phyloP scores from a whole-genome alignment of 2,797 vertebrate genomes.

The Epinephelus coioides region DNA sequence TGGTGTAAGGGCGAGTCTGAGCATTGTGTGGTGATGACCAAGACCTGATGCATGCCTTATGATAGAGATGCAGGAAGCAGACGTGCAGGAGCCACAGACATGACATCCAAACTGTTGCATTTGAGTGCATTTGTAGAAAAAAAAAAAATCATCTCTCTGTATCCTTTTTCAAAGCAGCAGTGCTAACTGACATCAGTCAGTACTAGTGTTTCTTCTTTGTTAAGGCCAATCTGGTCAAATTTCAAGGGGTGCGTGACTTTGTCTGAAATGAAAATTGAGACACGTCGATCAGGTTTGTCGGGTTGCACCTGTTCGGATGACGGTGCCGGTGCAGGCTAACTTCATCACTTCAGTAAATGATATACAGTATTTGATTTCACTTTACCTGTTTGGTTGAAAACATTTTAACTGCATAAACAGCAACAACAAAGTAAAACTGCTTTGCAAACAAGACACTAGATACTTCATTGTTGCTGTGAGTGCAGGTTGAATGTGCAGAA shows the following conservation, averaged over 20 bases:
- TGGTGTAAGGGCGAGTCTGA: constrained; percentile 46
- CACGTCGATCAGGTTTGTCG: constrained; percentile 15
- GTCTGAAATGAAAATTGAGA: constrained; percentile 41
- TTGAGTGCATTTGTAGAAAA: not conserved
- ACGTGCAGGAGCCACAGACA: constrained; percentile 14
- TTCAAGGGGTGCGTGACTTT: constrained; percentile 32
- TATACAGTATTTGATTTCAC: constrained; percentile 19
- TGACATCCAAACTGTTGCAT: constrained; percentile 2
- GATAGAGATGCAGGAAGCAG: constrained; percentile 29
- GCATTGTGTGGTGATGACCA: constrained; percentile 14
- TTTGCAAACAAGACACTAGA: constrained; percentile 4
- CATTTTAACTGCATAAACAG: not conserved
- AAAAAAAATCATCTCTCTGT: not conserved
- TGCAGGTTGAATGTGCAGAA: not conserved
- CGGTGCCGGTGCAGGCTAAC: not conserved
- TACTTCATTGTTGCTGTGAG: not conserved
- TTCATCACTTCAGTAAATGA: constrained; percentile 9
- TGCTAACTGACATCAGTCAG: not conserved
- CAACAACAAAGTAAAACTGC: constrained; percentile 17
- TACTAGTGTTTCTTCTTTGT: constrained; percentile 23
- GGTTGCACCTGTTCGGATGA: constrained; percentile 6
- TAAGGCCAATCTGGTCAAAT: constrained; percentile 22
- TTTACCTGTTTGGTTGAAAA: constrained; percentile 13
- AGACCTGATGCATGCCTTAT: constrained; percentile 16
- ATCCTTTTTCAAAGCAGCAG: constrained; percentile 24